Evolutionary conservation across 2,113 vertebrate genomes (phyloP).

Genomic region (Neolamprologus variostigma): DNA sequence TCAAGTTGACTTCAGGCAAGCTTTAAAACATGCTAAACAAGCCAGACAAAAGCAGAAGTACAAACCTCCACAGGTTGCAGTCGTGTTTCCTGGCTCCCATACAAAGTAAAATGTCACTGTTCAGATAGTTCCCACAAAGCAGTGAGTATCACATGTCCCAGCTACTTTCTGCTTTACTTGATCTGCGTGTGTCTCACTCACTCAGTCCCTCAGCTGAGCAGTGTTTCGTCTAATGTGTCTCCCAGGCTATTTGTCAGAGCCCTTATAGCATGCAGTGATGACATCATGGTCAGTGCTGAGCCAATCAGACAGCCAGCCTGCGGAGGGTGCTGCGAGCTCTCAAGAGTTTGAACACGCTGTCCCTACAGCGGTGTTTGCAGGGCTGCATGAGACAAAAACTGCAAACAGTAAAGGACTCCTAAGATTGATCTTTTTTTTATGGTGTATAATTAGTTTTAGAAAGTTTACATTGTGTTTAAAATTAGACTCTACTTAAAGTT

Average conservation of each 20-base stretch:
- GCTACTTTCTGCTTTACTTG: background rate
- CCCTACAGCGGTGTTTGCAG: constrained; percentile 20
- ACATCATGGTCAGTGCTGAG: constrained; percentile 66
- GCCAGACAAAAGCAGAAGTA: constrained; percentile 2
- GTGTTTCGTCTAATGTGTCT: constrained; percentile 67
- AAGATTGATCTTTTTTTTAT: background rate
- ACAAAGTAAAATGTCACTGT: constrained; percentile 28
- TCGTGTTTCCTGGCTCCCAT: constrained; percentile 43
- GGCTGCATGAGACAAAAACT: constrained; percentile 11
- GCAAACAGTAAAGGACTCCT: background rate
- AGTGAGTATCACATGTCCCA: constrained; percentile 20
- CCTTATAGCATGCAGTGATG: constrained; percentile 71
- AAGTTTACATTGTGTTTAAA: background rate
- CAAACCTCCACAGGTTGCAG: constrained; percentile 65
- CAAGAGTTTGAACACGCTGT: constrained; percentile 59
- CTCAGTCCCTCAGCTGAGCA: constrained; percentile 32
- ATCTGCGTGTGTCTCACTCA: constrained; percentile 26
- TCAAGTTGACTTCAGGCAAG: background rate
- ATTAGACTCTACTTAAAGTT: background rate
- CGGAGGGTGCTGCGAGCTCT: constrained; percentile 46
- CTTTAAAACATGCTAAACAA: background rate
- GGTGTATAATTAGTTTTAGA: background rate
- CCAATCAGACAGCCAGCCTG: constrained; percentile 61
- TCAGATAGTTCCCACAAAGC: constrained; percentile 17
- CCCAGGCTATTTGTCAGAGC: constrained; percentile 69